These are phyloP conservation scores for Corythucha ciliata DNA, from an alignment of 2,888 invertebrate species.

Conservation along the genomic window DNA sequence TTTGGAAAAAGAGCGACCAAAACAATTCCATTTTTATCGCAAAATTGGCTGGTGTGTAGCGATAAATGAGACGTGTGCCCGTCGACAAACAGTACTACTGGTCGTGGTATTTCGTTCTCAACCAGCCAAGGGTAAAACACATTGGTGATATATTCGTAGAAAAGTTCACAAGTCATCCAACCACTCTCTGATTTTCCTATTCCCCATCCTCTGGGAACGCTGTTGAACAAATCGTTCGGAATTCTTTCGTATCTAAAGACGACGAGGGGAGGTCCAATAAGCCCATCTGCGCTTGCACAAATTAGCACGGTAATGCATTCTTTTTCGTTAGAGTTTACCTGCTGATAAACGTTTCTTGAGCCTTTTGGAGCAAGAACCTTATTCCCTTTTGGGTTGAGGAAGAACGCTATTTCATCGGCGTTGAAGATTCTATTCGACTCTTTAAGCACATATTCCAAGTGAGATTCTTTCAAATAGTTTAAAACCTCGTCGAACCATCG, in stretches of 20 bases:
- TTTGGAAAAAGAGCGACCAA: slow-evolving; percentile 40
- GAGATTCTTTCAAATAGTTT: slow-evolving; percentile 34
- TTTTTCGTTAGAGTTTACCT: slow-evolving; percentile 37
- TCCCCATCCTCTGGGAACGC: slow-evolving; percentile 30
- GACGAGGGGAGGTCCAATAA: slow-evolving; percentile 28
- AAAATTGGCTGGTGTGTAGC: slow-evolving; percentile 40
- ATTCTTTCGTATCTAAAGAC: slow-evolving; percentile 30
- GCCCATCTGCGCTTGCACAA: slow-evolving; percentile 36
- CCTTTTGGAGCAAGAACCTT: slow-evolving; percentile 3
- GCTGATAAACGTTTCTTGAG: slow-evolving; percentile 35
- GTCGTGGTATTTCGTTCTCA: slow-evolving; percentile 34
- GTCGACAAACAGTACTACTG: slow-evolving; percentile 32
- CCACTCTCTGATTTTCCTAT: slow-evolving; percentile 32
- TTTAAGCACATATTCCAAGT: slow-evolving; percentile 31
- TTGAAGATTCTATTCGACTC: slow-evolving; percentile 39
- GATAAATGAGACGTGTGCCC: slow-evolving; percentile 37
- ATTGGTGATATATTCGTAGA: slow-evolving; percentile 32
- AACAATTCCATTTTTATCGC: slow-evolving; percentile 39
- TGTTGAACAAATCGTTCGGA: slow-evolving; percentile 26
- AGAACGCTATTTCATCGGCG: slow-evolving; percentile 40
- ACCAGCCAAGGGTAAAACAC: slow-evolving; percentile 32
- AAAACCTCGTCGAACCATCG: slow-evolving; percentile 38
- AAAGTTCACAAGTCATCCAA: slow-evolving; percentile 31
- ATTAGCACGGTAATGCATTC: slow-evolving; percentile 37
- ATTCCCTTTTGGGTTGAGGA: slow-evolving; percentile 5